Conservation (phyloP, 2,888 invertebrate species). For the Orgyia antiqua region DNA sequence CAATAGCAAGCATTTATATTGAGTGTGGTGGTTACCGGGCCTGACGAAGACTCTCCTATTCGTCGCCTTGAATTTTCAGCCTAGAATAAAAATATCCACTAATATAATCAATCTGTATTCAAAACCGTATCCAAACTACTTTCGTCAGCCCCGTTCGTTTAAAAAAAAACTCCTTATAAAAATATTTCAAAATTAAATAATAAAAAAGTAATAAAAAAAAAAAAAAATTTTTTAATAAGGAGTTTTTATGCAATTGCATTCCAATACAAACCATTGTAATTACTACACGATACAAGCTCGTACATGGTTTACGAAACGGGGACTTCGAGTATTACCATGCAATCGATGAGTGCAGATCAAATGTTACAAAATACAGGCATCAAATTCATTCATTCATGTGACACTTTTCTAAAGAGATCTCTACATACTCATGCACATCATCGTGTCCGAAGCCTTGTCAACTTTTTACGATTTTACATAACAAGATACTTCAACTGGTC, state of each 20-base stretch:
- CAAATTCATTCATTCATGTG: constrained; percentile 4
- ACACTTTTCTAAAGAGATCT: background rate
- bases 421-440: no score
- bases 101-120: constrained; percentile 31
- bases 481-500: no score
- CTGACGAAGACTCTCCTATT: constrained; percentile 47
- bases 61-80: constrained; percentile 50
- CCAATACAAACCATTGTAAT: constrained; percentile 32
- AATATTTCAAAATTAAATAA: constrained; percentile 5
- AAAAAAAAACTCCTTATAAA: constrained; percentile 40
- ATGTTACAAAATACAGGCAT: constrained; percentile 16
- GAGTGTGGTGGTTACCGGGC: constrained; percentile 42
- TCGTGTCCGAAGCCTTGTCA: no score
- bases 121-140: constrained; percentile 33
- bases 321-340: constrained; percentile 31
- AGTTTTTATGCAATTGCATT: constrained; percentile 39
- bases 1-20: constrained; percentile 35
- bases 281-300: constrained; percentile 25
- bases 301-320: constrained; percentile 31
- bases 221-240: constrained; percentile 24
- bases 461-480: no score
- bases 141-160: constrained; percentile 46
- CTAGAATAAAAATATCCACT: constrained; percentile 46
- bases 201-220: constrained; percentile 5
- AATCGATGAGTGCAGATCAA: constrained; percentile 27